phyloP scores from a whole-genome alignment of 2,797 vertebrate genomes.

The Huso huso region DNA sequence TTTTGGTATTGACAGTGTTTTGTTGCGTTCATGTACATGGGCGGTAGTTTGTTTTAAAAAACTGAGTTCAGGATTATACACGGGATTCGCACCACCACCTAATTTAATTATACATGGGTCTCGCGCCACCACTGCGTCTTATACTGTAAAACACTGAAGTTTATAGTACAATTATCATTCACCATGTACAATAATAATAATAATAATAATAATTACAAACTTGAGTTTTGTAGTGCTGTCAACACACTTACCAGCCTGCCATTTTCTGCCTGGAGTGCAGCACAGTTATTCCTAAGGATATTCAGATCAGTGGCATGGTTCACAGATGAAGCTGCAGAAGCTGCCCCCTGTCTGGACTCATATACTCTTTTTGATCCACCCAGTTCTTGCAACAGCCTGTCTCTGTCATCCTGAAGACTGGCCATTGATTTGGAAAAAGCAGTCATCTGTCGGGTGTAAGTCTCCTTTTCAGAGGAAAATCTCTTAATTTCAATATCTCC shows the following conservation, averaged over 20 bases:
- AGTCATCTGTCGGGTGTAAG: slow-evolving; percentile 57
- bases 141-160: no score
- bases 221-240: no score
- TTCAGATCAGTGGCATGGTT: slow-evolving; percentile 35
- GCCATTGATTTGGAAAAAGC: slow-evolving; percentile 79
- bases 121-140: no score
- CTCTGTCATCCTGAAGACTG: slow-evolving; percentile 76
- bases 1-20: no score
- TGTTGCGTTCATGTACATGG: no score
- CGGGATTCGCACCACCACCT: no score
- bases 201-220: no score
- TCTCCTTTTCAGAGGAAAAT: slow-evolving; percentile 47
- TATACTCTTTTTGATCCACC: slow-evolving; percentile 44
- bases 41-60: no score
- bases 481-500: slow-evolving; percentile 56
- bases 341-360: slow-evolving; percentile 43
- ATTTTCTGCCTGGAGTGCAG: slow-evolving; percentile 36
- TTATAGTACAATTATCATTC: no score
- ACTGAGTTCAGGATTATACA: no score
- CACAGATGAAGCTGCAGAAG: slow-evolving; percentile 20
- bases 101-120: no score
- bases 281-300: slow-evolving; percentile 36
- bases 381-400: slow-evolving; percentile 68
- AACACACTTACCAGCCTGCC: slow-evolving; percentile 53
- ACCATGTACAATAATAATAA: no score